phyloP scores from a whole-genome alignment of 2,888 invertebrate genomes.

The Lydus trimaculatus region DNA sequence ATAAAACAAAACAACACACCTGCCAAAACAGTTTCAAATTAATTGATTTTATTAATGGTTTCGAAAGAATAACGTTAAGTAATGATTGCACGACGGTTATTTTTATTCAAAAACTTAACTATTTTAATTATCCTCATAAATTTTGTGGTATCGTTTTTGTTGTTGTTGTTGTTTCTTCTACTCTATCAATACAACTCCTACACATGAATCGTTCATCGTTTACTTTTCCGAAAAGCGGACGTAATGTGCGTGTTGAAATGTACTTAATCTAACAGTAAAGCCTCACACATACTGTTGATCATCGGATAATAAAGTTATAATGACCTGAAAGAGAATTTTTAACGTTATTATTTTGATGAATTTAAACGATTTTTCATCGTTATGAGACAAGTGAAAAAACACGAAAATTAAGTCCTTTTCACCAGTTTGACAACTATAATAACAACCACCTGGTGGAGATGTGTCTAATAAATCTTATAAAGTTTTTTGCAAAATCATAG shows the following conservation, averaged over 20 bases:
- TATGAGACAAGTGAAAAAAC: not conserved
- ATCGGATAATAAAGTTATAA: conserved; percentile 6
- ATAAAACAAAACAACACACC: not conserved
- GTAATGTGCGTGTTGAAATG: conserved; percentile 25
- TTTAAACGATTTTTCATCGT: not conserved
- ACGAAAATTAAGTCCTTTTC: not conserved
- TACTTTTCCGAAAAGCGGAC: conserved; percentile 16
- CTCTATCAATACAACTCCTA: not conserved
- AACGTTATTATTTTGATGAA: not conserved
- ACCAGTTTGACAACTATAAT: conserved; percentile 19
- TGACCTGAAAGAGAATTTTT: not conserved
- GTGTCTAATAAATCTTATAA: not conserved
- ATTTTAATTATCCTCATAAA: conserved; percentile 25
- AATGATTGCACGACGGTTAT: not conserved
- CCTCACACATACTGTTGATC: conserved; percentile 16
- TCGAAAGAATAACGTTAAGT: not conserved
- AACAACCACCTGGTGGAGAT: conserved; percentile 18
- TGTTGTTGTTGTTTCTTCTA: no score
- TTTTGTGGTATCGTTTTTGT: not conserved
- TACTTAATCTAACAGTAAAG: conserved; percentile 19
- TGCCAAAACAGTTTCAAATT: conserved; percentile 2
- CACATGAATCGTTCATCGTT: conserved; percentile 27
- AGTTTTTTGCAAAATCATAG: not conserved
- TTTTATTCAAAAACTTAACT: not conserved
- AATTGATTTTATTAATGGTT: conserved; percentile 5